Conservation (phyloP, 2,888 invertebrate species). For the Ectropis crepuscularia region DNA sequence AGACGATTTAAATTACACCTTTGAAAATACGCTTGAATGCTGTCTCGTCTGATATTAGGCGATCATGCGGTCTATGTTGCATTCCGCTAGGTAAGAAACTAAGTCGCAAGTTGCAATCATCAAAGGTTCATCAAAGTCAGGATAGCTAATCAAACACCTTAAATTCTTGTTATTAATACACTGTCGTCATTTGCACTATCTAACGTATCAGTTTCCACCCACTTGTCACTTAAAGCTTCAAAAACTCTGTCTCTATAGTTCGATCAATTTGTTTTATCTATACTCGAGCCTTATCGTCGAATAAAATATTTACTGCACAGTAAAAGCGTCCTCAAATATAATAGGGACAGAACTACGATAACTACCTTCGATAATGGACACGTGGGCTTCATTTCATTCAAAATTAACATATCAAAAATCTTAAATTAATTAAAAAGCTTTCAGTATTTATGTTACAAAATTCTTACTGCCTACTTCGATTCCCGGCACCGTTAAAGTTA, state of each 20-base stretch:
- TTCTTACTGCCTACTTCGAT: slow-evolving; percentile 20
- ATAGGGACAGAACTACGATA: slow-evolving; percentile 76
- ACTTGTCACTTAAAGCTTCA: slow-evolving; percentile 71
- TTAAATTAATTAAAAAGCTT: slow-evolving; percentile 30
- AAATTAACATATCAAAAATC: slow-evolving; percentile 19
- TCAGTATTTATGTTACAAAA: slow-evolving; percentile 3
- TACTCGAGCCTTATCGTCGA: slow-evolving; percentile 69
- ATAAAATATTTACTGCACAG: slow-evolving; percentile 83
- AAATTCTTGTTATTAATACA: slow-evolving; percentile 65
- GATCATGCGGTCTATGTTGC: too few species aligned
- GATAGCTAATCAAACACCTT: slow-evolving; percentile 46
- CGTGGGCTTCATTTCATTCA: slow-evolving; percentile 45
- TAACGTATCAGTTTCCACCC: slow-evolving; percentile 75
- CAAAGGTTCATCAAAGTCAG: too few species aligned
- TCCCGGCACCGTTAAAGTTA: slow-evolving; percentile 22
- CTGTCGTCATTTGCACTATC: slow-evolving; percentile 71
- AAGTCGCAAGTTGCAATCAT: too few species aligned
- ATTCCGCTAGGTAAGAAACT: too few species aligned
- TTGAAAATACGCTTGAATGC: too few species aligned
- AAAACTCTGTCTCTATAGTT: slow-evolving; percentile 61
- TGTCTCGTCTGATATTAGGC: too few species aligned
- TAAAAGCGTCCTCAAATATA: slow-evolving; percentile 76
- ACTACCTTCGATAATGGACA: slow-evolving; percentile 49
- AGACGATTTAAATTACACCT: too few species aligned
- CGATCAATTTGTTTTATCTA: slow-evolving; percentile 82